Percentiles rank a stretch among this genome's conserved stretches.
These are phyloP conservation scores for Neomonachus schauinslandi DNA, from an alignment of 2,113 vertebrate species.

Conservation along the genomic window DNA sequence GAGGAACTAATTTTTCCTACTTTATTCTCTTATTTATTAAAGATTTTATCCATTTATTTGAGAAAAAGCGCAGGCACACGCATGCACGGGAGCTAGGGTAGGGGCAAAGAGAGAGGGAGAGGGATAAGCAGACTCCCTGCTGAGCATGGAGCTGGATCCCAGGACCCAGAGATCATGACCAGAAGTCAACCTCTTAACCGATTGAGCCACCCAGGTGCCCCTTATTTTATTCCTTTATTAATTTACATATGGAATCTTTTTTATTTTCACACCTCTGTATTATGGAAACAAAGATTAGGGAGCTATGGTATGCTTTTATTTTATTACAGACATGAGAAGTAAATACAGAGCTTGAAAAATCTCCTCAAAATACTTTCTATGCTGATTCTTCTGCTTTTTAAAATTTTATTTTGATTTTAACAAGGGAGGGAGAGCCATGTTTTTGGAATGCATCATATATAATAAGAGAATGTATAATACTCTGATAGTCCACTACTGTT, in stretches of 20 bases:
- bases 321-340: slow-evolving; percentile 38
- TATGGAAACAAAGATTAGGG: slow-evolving; percentile 6
- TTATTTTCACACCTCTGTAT: not conserved
- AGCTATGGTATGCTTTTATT: not conserved
- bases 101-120: not conserved
- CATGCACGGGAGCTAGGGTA: not conserved
- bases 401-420: slow-evolving; percentile 11
- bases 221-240: not conserved
- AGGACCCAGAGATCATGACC: not conserved
- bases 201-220: not conserved
- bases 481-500: not conserved
- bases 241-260: not conserved
- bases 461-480: not conserved
- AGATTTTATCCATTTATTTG: not conserved
- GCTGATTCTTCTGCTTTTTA: not conserved
- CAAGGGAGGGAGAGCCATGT: not conserved
- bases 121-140: not conserved
- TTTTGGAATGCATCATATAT: not conserved
- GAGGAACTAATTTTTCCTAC: not conserved
- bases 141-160: not conserved
- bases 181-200: not conserved
- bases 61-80: not conserved
- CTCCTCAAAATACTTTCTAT: slow-evolving; percentile 23
- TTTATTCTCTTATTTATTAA: not conserved
- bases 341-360: not conserved